A percentile compares a stretch with the other conserved stretches of the same genome.
Evolutionary conservation across 2,888 invertebrate species (phyloP).

Genomic region (Luperina nickerlii): DNA sequence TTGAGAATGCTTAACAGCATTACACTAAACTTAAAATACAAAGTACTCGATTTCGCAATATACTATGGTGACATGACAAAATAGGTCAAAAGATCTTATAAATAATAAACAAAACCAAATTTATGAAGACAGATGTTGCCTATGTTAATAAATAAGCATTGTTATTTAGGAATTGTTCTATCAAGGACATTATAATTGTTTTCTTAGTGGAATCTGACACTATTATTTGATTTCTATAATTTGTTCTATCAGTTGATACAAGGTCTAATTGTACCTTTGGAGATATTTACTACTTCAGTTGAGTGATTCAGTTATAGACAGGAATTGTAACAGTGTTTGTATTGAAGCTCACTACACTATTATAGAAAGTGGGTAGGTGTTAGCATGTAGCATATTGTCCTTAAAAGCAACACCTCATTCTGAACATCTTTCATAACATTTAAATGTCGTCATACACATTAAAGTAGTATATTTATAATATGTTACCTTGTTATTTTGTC

Average conservation of each 20-base stretch:
- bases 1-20: not conserved
- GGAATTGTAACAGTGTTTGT: slow-evolving; percentile 37
- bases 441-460: slow-evolving; percentile 62
- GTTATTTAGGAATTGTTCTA: slow-evolving; percentile 46
- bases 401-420: slow-evolving; percentile 64
- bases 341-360: slow-evolving; percentile 20
- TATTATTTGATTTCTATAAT: slow-evolving; percentile 24
- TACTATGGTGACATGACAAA: slow-evolving; percentile 27
- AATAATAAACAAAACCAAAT: slow-evolving; percentile 25
- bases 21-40: slow-evolving; percentile 1
- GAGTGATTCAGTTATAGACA: not conserved
- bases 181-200: slow-evolving; percentile 66
- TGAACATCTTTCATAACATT: slow-evolving; percentile 69
- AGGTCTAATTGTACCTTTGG: not conserved
- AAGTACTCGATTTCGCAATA: slow-evolving; percentile 8
- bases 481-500: slow-evolving; percentile 85
- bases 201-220: slow-evolving; percentile 58
- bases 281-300: not conserved
- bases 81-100: slow-evolving; percentile 31
- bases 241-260: slow-evolving; percentile 18
- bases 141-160: slow-evolving; percentile 19
- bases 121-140: slow-evolving; percentile 15
- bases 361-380: slow-evolving; percentile 79
- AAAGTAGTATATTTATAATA: slow-evolving; percentile 73
- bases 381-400: slow-evolving; percentile 74